Evolutionary conservation across 2,113 vertebrate genomes (phyloP), one percentile per base, ranked within the genome.

Genomic region (Dromaius novaehollandiae): DNA sequence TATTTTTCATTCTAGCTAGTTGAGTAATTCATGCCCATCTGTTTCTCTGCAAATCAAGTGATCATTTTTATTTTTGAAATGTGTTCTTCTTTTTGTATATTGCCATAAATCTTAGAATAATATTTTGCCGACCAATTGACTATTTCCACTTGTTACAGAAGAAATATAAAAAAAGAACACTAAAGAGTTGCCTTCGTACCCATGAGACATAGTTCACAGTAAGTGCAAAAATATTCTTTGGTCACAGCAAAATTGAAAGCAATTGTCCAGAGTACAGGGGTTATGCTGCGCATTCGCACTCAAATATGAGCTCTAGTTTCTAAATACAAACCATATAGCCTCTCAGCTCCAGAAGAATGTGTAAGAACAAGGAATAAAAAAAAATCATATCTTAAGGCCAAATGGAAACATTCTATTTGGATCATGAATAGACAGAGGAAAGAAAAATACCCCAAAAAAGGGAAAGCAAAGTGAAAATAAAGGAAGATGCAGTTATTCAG

Each of bases 21-120:
- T 96, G 87, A 93, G 88, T 88, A 96, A 95, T 94, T 95, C 94
- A 86, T 95, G 77, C 66, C 95, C 91, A 97, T 97, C 94, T 97
- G 91, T 95, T 96, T 94, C 93, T 90, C 58, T 93, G 61, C 48
- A 82, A 94, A 76, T 70, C 77, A 93, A 94, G 36, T 55, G 77
- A 71, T 90, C 19, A 0, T 28, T 94, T 91, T 94, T 93, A 86
- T 91, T 89, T 93, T 91, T 95, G 48, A 96, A 93, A 90, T 80
- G 50, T 77, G 89, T 84, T 96, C 74, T 96, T 95, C 64, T 90
- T 88, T 85, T 56, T 85, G 65, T 76, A 75, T 79, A 93, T 51
- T 89, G 87, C 85, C 74, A 51, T 94, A 81, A 81, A 95, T 82
- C 84, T 92, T 84, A 55, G 60, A 81, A 75, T 55, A 93, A 92